phyloP scores from a whole-genome alignment of 2,888 invertebrate genomes.

The Dicranocentrus wangi region DNA sequence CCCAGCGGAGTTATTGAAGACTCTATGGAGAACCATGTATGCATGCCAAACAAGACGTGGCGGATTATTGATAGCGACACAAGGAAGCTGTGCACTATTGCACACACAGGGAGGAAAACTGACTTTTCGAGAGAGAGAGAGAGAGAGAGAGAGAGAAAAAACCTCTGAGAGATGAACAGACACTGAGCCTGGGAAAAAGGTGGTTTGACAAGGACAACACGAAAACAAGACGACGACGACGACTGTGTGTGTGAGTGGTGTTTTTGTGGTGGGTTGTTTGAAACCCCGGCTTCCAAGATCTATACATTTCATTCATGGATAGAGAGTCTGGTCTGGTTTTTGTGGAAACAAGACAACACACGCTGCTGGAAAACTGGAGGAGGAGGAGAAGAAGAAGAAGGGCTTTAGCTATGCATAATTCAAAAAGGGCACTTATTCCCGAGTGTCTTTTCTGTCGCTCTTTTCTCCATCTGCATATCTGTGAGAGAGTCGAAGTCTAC shows the following conservation, averaged over 20 bases:
- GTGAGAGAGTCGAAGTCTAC: too few species aligned
- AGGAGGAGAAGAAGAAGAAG: background rate
- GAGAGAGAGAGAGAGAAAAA: background rate
- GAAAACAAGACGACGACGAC: background rate
- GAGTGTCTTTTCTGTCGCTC: conserved; percentile 29
- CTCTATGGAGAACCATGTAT: conserved; percentile 44
- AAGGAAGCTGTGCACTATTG: conserved; percentile 9
- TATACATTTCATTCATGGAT: too few species aligned
- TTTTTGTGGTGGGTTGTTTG: too few species aligned
- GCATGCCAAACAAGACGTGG: conserved; percentile 45
- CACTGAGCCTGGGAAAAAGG: background rate
- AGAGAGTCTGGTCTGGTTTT: background rate
- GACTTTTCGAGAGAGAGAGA: too few species aligned
- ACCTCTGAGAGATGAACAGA: conserved; percentile 14
- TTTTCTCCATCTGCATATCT: too few species aligned
- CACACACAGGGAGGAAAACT: too few species aligned
- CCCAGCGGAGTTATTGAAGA: conserved; percentile 52
- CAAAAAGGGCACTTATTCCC: conserved; percentile 39
- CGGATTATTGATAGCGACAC: conserved; percentile 54
- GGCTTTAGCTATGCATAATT: conserved; percentile 8
- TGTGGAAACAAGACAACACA: background rate
- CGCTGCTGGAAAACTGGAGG: background rate
- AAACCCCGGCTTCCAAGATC: too few species aligned
- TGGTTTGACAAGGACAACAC: conserved; percentile 1
- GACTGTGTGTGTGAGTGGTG: conserved; percentile 8